Evolutionary conservation across 2,797 vertebrate genomes (phyloP).

Genomic region (Crotalus adamanteus): DNA sequence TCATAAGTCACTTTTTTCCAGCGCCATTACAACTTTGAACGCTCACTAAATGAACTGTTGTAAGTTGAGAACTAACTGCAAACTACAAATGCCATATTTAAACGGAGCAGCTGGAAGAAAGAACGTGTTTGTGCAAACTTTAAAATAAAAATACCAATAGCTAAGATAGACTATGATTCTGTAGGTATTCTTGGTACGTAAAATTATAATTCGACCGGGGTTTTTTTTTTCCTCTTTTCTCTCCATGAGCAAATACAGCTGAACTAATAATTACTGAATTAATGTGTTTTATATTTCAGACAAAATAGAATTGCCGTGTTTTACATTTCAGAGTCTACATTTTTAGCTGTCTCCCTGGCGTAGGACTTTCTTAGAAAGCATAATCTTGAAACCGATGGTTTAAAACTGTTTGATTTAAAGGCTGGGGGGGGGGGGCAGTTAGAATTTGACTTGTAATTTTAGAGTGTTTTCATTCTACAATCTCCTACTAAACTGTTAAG

Average conservation of each 20-base stretch:
- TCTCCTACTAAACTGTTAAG: not conserved
- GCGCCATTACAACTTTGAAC: not conserved
- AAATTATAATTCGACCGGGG: not conserved
- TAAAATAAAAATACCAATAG: not conserved
- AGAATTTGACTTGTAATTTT: not conserved
- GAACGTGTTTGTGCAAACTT: not conserved
- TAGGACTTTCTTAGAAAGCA: not conserved
- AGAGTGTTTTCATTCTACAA: not conserved
- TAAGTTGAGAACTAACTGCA: not conserved
- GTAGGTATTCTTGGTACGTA: not conserved
- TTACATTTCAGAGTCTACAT: not conserved
- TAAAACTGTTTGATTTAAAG: not conserved
- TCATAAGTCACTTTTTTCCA: not conserved
- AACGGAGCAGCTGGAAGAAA: no score
- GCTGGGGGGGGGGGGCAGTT: not conserved
- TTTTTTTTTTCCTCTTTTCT: not conserved
- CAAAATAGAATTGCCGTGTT: not conserved
- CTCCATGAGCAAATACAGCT: not conserved
- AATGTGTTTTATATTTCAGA: not conserved
- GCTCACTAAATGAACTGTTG: not conserved
- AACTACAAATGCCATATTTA: not conserved
- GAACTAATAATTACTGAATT: not conserved
- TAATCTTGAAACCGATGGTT: not conserved
- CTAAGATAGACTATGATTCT: not conserved
- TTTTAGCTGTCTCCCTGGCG: not conserved